These are phyloP conservation scores for Desmodus rotundus DNA, from an alignment of 2,113 vertebrate species.

Conservation along the genomic window DNA sequence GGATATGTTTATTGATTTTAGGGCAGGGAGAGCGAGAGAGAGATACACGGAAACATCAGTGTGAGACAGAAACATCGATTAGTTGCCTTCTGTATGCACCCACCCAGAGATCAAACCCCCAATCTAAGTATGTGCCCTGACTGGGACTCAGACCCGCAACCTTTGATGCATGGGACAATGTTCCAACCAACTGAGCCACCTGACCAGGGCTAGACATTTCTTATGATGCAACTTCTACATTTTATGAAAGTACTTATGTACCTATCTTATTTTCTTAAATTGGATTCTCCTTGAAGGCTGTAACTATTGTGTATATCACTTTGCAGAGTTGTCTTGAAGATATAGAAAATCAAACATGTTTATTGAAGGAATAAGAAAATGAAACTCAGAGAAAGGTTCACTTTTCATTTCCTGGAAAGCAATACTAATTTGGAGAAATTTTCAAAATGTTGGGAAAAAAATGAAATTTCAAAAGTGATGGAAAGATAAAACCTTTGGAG, in stretches of 20 bases:
- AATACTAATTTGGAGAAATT: background rate
- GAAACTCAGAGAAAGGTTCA: background rate
- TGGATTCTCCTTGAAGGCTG: background rate
- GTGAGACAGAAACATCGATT: too few relatives aligned
- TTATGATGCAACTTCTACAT: background rate
- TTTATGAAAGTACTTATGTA: background rate
- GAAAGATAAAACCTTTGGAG: background rate
- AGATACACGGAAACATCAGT: too few relatives aligned
- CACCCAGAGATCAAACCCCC: too few relatives aligned
- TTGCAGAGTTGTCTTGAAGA: background rate
- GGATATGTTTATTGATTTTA: too few relatives aligned
- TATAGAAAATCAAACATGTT: background rate
- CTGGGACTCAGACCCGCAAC: too few relatives aligned
- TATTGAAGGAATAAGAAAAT: constrained; percentile 1
- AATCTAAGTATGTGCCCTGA: too few relatives aligned
- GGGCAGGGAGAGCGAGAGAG: too few relatives aligned
- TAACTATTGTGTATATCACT: background rate
- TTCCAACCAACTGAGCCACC: too few relatives aligned
- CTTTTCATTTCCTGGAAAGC: background rate
- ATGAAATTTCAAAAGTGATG: background rate
- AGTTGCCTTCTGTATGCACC: too few relatives aligned
- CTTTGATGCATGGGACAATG: too few relatives aligned
- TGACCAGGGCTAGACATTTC: background rate
- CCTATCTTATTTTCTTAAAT: background rate
- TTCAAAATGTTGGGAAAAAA: background rate